phyloP scores from a whole-genome alignment of 2,797 vertebrate genomes.

The Crenuchus spilurus region DNA sequence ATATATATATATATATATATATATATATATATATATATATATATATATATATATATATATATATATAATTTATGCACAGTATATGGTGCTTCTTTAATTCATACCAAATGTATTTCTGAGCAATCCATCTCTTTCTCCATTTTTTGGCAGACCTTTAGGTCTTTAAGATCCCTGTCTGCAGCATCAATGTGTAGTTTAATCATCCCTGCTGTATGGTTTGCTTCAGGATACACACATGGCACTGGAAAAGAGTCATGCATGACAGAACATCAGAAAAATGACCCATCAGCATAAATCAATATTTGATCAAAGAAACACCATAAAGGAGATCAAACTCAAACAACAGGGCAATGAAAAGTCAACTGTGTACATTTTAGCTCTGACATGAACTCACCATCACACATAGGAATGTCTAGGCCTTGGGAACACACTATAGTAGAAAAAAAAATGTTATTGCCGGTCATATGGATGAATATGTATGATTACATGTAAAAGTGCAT shows the following conservation, averaged over 20 bases:
- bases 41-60: background rate
- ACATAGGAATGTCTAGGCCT: conserved; percentile 22
- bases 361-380: no score
- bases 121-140: conserved; percentile 54
- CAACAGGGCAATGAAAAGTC: background rate
- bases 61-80: background rate
- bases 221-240: conserved; percentile 57
- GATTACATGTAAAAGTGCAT: background rate
- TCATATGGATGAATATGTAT: background rate
- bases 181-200: conserved; percentile 57
- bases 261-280: background rate
- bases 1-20: no score
- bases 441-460: background rate
- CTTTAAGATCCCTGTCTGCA: background rate
- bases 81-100: conserved; percentile 24
- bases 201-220: conserved; percentile 45
- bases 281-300: background rate
- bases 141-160: conserved; percentile 55
- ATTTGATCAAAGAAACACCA: background rate
- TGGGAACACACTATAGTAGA: conserved; percentile 55
- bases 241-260: conserved; percentile 44
- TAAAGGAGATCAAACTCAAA: background rate
- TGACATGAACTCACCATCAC: conserved; percentile 51
- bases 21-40: no score
- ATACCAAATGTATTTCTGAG: conserved; percentile 62